Conservation (phyloP, 2,113 vertebrate genomes). For the Platichthys flesus region DNA sequence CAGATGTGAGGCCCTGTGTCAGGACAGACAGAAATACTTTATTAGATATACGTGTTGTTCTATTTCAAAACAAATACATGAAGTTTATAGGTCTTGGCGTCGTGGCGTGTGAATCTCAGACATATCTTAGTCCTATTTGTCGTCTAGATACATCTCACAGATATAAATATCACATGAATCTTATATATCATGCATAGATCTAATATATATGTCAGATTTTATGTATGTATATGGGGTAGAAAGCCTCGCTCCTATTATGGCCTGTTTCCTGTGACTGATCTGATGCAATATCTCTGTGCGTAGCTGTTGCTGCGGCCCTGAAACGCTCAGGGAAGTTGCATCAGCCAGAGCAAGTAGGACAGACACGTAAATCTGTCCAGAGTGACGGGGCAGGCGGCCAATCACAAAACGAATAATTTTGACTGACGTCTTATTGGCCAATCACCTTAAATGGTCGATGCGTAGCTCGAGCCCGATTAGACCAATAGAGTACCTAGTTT, state of each 20-base stretch:
- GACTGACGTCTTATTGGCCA: conserved; percentile 37
- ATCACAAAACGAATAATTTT: neutral
- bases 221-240: neutral
- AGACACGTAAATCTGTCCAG: neutral
- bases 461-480: fast-evolving
- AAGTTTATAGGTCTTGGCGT: no score
- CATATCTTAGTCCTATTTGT: no score
- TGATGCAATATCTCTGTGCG: conserved; percentile 73
- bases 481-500: conserved; percentile 46
- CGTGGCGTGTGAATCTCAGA: no score
- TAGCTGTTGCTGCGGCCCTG: conserved; percentile 42
- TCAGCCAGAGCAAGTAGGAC: conserved; percentile 65
- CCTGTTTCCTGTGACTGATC: neutral
- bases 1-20: neutral
- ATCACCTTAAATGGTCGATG: fast-evolving
- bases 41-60: no score
- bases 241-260: neutral
- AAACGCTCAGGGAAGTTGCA: conserved; percentile 78
- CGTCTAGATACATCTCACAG: neutral
- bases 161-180: neutral
- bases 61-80: no score
- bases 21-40: no score
- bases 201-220: neutral
- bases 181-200: neutral
- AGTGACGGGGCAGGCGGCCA: conserved; percentile 44